These are phyloP conservation scores for Metaphire vulgaris DNA, from an alignment of 1,140 invertebrate species.

Conservation along the genomic window DNA sequence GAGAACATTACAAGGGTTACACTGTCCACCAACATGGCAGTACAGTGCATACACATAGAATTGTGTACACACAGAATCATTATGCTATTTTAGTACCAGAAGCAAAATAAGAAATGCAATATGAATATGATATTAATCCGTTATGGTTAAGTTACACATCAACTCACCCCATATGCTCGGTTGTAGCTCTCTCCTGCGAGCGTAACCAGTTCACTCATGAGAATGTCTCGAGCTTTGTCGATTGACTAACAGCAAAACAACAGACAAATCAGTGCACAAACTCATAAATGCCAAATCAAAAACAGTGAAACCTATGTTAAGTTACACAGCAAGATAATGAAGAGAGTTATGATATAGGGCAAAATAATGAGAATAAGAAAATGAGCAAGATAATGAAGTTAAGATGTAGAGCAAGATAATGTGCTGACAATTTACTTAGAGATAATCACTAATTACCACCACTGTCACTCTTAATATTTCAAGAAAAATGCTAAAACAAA, in stretches of 20 bases:
- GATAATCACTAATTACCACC: no score
- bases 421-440: no score
- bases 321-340: no score
- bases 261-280: not conserved
- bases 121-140: no score
- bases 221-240: constrained; percentile 80
- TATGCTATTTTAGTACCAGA: not conserved
- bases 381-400: not conserved
- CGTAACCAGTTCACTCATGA: constrained; percentile 93
- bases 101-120: no score
- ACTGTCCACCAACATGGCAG: no score
- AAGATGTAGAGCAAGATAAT: no score
- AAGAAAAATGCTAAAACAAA: no score
- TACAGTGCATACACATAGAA: no score
- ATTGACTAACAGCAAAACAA: constrained; percentile 57
- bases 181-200: constrained; percentile 98
- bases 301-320: no score
- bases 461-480: no score
- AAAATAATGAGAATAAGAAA: constrained; percentile 10
- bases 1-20: no score
- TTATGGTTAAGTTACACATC: not conserved
- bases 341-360: not conserved
- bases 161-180: constrained; percentile 74
- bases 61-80: not conserved
- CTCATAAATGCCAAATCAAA: constrained; percentile 10